phyloP scores from a whole-genome alignment of 2,113 vertebrate genomes.

The Procavia capensis region DNA sequence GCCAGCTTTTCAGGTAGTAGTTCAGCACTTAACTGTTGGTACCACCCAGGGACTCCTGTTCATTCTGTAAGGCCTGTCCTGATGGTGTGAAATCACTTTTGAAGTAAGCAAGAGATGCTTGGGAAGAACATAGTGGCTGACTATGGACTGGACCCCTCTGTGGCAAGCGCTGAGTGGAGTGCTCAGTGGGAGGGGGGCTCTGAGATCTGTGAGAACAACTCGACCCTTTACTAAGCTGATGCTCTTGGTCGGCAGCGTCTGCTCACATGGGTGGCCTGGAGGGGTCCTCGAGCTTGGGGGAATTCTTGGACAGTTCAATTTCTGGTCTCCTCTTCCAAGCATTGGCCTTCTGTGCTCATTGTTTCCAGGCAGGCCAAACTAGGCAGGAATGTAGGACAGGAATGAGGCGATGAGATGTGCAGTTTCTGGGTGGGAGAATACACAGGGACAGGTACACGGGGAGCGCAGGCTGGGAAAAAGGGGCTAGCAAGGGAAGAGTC shows the following conservation, averaged over 20 bases:
- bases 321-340: neutral
- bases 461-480: neutral
- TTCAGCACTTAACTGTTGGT: no score
- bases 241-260: neutral
- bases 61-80: neutral
- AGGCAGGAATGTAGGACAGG: neutral
- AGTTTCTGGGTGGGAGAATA: neutral
- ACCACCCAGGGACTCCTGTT: no score
- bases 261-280: neutral
- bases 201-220: neutral
- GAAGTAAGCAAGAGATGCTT: neutral
- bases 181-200: neutral
- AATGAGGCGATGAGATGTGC: rapidly evolving
- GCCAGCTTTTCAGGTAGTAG: no score
- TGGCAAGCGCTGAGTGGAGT: neutral
- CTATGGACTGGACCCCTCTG: neutral
- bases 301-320: rapidly evolving
- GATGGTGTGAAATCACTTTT: neutral
- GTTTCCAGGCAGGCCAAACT: neutral
- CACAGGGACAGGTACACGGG: neutral
- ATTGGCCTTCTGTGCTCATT: neutral
- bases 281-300: neutral
- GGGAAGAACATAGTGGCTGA: neutral
- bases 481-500: neutral
- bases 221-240: neutral